Base-by-base conservation (phyloP, 2,888 invertebrate species). In the Bruchidius siliquastri region DNA sequence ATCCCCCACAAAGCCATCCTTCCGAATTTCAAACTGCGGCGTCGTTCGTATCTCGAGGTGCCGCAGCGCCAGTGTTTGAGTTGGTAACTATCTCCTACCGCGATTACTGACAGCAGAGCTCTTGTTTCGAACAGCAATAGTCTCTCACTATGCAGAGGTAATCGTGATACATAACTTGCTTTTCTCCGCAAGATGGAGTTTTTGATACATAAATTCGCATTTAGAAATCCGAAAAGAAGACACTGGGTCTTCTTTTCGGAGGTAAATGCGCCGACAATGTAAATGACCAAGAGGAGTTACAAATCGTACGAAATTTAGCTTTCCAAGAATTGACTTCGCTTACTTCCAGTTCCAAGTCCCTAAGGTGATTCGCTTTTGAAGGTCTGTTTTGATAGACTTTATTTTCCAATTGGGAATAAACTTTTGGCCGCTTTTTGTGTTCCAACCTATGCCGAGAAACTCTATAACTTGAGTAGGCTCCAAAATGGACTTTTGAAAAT, bases 381-480 rank as follows among this genome's bases (percentile, higher is more conserved):
- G 70, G 8, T 4, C 26, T 26, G 2, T 26, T 22, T 10, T 8
- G 22, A 70, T 20, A 22, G 26, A 26, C 4, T 26, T 10, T 22
- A 22, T 18, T 26, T 70, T 70, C 13, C 22, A 0, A 8, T 10
- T 2, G 22, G 26, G 70, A 30, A 70, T 21, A n/a, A 6, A 22
- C 70, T 22, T 70, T 2, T 1, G 20, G 32, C n/a, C n/a, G 20
- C 22, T 71, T 68, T 21, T 22, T 20, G 74, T 76, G 67, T 76
- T 70, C 77, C 77, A 77, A 67, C 72, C 32, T 67, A 77, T 72
- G 68, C 76, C 77, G 67, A 77, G 68, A 68, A 67, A 77, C 67
- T 74, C 76, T 67, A 77, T 21, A n/a, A 21, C 68, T 13, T 20
- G 21, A 68, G 21, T 68, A 13, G 22, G 21, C 21, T 68, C 68